A percentile compares a stretch with the other conserved stretches of the same genome.
phyloP scores from a whole-genome alignment of 1,140 invertebrate species.

The Wasmannia auropunctata region DNA sequence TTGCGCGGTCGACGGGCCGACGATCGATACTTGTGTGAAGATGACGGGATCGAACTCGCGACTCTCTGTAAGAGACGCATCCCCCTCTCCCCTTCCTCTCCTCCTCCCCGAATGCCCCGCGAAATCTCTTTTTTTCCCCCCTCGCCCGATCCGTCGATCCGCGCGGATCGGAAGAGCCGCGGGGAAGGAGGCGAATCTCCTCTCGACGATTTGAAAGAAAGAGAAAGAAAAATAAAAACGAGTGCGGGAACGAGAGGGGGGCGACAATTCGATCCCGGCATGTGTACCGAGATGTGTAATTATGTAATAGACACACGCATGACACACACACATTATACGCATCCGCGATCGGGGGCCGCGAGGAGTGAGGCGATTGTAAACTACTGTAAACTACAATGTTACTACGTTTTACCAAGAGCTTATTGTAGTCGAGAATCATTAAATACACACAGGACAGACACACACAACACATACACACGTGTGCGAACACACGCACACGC shows the following conservation, averaged over 20 bases:
- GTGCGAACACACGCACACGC: neutral
- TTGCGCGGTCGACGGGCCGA: slow-evolving; percentile 9
- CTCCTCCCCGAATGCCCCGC: too few species aligned
- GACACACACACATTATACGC: neutral
- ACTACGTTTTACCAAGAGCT: slow-evolving; percentile 86
- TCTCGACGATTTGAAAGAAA: neutral
- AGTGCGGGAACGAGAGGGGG: neutral
- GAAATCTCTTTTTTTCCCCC: too few species aligned
- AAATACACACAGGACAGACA: slow-evolving; percentile 71
- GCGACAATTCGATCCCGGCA: slow-evolving; percentile 79
- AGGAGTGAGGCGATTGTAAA: slow-evolving; percentile 80
- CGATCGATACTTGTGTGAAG: slow-evolving; percentile 64
- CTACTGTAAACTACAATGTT: slow-evolving; percentile 86
- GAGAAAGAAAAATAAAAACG: neutral
- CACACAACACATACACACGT: neutral
- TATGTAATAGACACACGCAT: slow-evolving; percentile 82
- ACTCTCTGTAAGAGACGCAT: neutral
- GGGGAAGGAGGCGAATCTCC: neutral
- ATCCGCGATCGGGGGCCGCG: slow-evolving; percentile 78
- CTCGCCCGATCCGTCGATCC: too few species aligned
- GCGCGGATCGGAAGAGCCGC: neutral
- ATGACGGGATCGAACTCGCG: slow-evolving; percentile 79
- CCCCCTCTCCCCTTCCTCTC: neutral
- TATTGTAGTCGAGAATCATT: slow-evolving; percentile 85
- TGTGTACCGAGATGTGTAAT: slow-evolving; percentile 74